Conservation (phyloP, 1,140 invertebrate species). For the Bombus waltoni region DNA sequence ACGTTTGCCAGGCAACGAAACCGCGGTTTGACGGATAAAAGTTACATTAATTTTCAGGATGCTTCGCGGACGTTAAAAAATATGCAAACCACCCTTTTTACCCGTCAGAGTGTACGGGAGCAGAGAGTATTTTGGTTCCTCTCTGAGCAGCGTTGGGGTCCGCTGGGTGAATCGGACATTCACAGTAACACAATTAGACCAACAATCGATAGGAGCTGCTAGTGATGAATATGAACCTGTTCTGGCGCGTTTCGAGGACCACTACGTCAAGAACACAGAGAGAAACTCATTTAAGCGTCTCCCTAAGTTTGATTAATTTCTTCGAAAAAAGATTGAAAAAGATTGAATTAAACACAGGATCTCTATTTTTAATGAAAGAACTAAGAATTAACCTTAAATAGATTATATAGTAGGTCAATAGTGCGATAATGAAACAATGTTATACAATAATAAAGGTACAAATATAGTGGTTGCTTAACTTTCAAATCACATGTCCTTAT, state of each 20-base stretch:
- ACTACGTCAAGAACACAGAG: slow-evolving; percentile 6
- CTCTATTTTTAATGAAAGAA: not conserved
- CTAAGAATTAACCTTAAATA: not conserved
- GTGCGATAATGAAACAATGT: not conserved
- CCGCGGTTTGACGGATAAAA: slow-evolving; percentile 72
- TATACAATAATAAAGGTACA: not conserved
- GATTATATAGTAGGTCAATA: not conserved
- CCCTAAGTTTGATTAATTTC: not conserved
- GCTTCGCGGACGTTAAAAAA: slow-evolving; percentile 78
- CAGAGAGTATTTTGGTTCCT: slow-evolving; percentile 73
- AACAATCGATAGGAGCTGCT: slow-evolving; percentile 79
- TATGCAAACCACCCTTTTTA: slow-evolving; percentile 79
- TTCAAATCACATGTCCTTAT: not conserved
- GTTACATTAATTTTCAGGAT: slow-evolving; percentile 77
- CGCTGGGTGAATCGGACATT: slow-evolving; percentile 79
- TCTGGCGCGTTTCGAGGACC: slow-evolving; percentile 8
- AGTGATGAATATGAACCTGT: slow-evolving; percentile 74
- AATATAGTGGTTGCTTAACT: not conserved
- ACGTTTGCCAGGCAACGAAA: slow-evolving; percentile 54
- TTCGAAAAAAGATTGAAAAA: not conserved
- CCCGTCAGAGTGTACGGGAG: slow-evolving; percentile 73
- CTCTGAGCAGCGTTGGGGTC: slow-evolving; percentile 65
- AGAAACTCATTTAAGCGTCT: not conserved
- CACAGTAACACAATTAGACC: slow-evolving; percentile 82
- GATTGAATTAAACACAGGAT: too few species aligned